phyloP scores from a whole-genome alignment of 1,140 invertebrate genomes.

The Gerris buenoi region DNA sequence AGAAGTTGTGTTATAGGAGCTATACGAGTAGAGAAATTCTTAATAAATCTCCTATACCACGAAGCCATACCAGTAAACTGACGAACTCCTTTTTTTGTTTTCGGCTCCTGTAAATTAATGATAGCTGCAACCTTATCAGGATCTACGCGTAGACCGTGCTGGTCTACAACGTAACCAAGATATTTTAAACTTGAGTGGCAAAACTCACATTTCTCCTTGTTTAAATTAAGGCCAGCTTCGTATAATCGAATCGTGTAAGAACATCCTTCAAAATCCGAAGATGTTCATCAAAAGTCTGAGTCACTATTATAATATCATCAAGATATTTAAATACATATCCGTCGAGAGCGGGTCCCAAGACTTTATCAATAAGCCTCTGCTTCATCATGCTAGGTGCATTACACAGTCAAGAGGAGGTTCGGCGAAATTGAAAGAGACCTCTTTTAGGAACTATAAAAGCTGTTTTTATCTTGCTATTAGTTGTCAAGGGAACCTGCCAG shows the following conservation, averaged over 20 bases:
- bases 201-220: conserved; percentile 27
- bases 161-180: conserved; percentile 26
- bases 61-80: conserved; percentile 22
- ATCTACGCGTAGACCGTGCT: conserved; percentile 26
- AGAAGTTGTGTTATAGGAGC: conserved; percentile 26
- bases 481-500: too few species aligned
- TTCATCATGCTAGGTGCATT: too few species aligned
- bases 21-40: too few species aligned
- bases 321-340: too few species aligned
- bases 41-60: conserved; percentile 29
- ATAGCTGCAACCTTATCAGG: conserved; percentile 26
- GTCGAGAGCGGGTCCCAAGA: too few species aligned
- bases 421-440: too few species aligned
- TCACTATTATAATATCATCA: conserved; percentile 20
- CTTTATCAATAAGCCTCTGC: too few species aligned
- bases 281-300: conserved; percentile 22
- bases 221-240: conserved; percentile 23
- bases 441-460: too few species aligned
- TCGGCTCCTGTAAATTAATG: conserved; percentile 22
- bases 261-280: conserved; percentile 18
- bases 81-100: too few species aligned
- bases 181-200: conserved; percentile 24
- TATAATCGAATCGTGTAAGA: conserved; percentile 18
- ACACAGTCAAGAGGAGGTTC: too few species aligned
- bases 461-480: too few species aligned